Percentiles rank a stretch among this genome's conserved stretches.
phyloP scores from a whole-genome alignment of 2,113 vertebrate genomes.

The Thunnus maccoyii region DNA sequence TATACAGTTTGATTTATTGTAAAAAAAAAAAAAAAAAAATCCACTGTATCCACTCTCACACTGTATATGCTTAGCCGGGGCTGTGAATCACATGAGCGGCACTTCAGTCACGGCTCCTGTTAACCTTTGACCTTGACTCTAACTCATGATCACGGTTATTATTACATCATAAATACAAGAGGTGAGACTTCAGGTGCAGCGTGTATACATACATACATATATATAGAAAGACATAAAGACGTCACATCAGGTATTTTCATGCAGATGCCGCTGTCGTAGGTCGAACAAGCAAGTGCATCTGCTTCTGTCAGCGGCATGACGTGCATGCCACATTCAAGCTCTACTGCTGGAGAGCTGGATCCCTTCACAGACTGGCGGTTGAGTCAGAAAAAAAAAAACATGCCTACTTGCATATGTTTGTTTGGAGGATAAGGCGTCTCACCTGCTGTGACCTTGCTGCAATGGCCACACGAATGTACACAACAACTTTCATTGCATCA shows the following conservation, averaged over 20 bases:
- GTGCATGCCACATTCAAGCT: background rate
- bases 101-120: background rate
- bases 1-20: background rate
- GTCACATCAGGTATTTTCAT: background rate
- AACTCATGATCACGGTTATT: background rate
- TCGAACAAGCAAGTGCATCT: background rate
- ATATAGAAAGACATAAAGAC: background rate
- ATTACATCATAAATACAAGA: conserved; percentile 4
- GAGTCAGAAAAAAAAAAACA: conserved; percentile 30
- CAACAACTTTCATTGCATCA: background rate
- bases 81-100: conserved; percentile 6
- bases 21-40: background rate
- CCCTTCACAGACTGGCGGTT: background rate
- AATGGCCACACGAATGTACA: conserved; percentile 4
- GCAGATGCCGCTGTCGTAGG: background rate
- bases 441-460: conserved; percentile 49
- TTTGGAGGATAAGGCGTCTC: conserved; percentile 48
- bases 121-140: conserved; percentile 52
- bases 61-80: background rate
- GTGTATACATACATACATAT: no score
- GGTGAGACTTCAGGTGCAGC: background rate
- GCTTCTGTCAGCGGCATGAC: background rate
- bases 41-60: background rate
- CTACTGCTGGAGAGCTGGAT: no score
- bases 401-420: conserved; percentile 31